phyloP scores from a whole-genome alignment of 2,797 vertebrate genomes.

The Scyliorhinus canicula region DNA sequence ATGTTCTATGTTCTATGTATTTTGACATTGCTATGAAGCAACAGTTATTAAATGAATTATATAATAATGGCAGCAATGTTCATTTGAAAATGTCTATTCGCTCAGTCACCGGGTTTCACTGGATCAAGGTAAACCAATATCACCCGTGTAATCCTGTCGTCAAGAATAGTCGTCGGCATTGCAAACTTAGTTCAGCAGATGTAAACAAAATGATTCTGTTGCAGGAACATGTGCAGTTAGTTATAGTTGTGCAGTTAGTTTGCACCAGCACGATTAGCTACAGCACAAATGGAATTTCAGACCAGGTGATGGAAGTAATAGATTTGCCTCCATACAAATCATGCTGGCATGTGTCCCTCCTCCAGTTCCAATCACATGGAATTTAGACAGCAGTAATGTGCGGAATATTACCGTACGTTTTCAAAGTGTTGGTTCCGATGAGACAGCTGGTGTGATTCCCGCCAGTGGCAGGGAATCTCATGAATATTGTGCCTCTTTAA shows the following conservation, averaged over 20 bases:
- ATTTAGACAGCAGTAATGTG: no score
- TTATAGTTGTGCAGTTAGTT: neutral
- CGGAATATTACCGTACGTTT: no score
- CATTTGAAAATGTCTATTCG: conserved; percentile 25
- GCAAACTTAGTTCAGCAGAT: neutral
- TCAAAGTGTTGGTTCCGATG: no score
- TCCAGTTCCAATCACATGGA: neutral
- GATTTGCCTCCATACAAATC: neutral
- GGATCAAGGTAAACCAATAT: neutral
- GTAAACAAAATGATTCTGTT: neutral
- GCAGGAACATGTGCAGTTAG: neutral
- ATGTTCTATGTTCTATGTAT: no score
- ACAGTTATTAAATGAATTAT: conserved; percentile 20
- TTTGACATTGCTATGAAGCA: conserved; percentile 4
- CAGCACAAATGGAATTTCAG: conserved; percentile 1
- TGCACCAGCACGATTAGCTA: neutral
- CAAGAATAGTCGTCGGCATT: neutral
- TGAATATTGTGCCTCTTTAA: no score
- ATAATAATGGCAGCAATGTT: neutral
- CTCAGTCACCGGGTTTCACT: neutral
- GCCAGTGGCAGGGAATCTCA: no score
- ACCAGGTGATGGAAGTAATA: neutral
- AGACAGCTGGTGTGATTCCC: no score
- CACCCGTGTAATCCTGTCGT: neutral
- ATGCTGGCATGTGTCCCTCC: neutral